Evolutionary conservation across 2,888 invertebrate species (phyloP), one percentile per base, ranked within the genome.

Genomic region (Neoitamus cyanurus): DNA sequence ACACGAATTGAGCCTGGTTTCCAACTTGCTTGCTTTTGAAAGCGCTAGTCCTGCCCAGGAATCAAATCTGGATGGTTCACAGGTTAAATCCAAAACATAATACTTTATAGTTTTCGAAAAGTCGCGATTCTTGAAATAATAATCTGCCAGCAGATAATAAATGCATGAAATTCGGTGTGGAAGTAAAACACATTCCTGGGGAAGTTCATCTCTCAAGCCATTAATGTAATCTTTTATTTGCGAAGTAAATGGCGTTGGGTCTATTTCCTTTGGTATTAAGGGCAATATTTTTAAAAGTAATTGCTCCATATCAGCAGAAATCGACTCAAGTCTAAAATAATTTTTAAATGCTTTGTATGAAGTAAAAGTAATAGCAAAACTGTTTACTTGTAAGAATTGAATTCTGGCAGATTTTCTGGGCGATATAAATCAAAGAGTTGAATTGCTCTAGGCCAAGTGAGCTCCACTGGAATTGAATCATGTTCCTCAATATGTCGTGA

Each of bases 11-110:
- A 98, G 91, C 89, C 95, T 94, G 58, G 94, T 95, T 88, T 97
- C 97, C 83, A 98, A 93, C 88, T 94, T 94, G 85, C 95, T 94
- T 3, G 94, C 94, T 88, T 95, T 95, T 0, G 96, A 94, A 86
- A 98, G 92, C 0, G 97, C 97, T 90, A 98, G 93, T 83, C 96
- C 96, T 1, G 98, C 97, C 98, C 98, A 98, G 0, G 98, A 97
- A 91, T 98, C 97, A 85, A 98, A 93, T 80, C 98, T 93, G 83
- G 93, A 92, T 0, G 95, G 96, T 90, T 96, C 96, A 36, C 96
- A 93, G 86, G 96, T 95, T 30, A 98, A 92, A 91, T 99, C 98
- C 88, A 95, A 92, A 84, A 95, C 93, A 89, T 97, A 98, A 90
- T 95, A 97, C 88, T 95, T 95, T 2, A 96, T 93, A 11, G 97